Conservation (phyloP, 2,888 invertebrate genomes). For the Augochlorella aurata region DNA sequence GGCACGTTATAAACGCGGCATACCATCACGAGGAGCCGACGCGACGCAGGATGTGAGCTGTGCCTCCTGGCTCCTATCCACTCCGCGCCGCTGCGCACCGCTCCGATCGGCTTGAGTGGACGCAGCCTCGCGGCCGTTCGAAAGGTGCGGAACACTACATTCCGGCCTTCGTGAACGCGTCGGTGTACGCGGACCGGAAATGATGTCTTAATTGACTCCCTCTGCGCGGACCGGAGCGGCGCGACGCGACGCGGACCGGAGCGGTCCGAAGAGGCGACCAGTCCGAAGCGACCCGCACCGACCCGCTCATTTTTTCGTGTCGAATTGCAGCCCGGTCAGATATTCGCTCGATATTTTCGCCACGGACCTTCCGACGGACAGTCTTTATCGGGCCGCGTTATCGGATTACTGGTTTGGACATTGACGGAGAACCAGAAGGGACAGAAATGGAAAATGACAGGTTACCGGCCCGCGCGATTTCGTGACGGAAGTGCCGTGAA, state of each 20-base stretch:
- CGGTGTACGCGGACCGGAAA: slow-evolving; percentile 73
- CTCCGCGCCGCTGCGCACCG: background rate
- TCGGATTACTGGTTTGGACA: slow-evolving; percentile 32
- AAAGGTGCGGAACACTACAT: slow-evolving; percentile 76
- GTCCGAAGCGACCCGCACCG: background rate
- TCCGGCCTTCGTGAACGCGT: slow-evolving; percentile 69
- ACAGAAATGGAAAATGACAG: slow-evolving; percentile 34
- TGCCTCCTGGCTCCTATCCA: slow-evolving; percentile 55
- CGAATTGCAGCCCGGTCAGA: slow-evolving; percentile 30
- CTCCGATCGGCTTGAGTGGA: slow-evolving; percentile 71
- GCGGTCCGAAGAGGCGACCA: background rate
- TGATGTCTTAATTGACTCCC: slow-evolving; percentile 74
- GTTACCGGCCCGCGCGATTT: slow-evolving; percentile 20
- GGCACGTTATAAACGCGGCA: slow-evolving; percentile 53
- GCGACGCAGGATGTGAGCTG: slow-evolving; percentile 76
- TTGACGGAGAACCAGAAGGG: background rate
- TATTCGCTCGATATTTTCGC: slow-evolving; percentile 38
- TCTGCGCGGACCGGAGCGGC: slow-evolving; percentile 9
- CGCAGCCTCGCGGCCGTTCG: slow-evolving; percentile 67
- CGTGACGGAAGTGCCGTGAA: slow-evolving; percentile 25
- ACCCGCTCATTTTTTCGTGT: background rate
- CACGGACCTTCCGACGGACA: background rate
- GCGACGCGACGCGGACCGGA: background rate
- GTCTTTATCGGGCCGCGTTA: slow-evolving; percentile 35
- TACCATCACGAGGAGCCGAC: slow-evolving; percentile 70